Evolutionary conservation across 1,140 invertebrate species (phyloP).

Genomic region (Aphaenogaster floridana): DNA sequence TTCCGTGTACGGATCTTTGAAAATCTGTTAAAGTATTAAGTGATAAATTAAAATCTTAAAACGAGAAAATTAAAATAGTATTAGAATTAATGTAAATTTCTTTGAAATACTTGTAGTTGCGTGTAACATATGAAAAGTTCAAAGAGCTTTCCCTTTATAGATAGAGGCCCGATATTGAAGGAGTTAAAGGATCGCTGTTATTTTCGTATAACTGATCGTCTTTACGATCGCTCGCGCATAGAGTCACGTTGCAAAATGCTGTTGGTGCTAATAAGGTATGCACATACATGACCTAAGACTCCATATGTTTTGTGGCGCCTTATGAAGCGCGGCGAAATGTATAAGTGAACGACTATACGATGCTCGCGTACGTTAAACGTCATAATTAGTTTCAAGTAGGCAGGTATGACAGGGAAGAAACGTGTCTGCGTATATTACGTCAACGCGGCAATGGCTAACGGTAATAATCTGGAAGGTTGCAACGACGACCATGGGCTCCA

Average conservation of each 20-base stretch:
- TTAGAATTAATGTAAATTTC: slow-evolving; percentile 5
- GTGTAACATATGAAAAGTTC: background rate
- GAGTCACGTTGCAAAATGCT: slow-evolving; percentile 27
- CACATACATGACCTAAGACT: slow-evolving; percentile 36
- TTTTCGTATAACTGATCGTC: slow-evolving; percentile 18
- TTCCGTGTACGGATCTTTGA: background rate
- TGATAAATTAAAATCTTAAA: background rate
- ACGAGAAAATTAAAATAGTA: background rate
- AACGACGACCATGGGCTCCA: slow-evolving; percentile 32
- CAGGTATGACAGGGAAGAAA: slow-evolving; percentile 47
- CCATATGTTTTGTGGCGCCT: slow-evolving; percentile 33
- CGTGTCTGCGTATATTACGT: slow-evolving; percentile 61
- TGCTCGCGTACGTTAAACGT: slow-evolving; percentile 36
- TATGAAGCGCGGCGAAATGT: slow-evolving; percentile 32
- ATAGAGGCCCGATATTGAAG: background rate
- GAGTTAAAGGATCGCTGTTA: background rate
- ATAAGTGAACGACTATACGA: slow-evolving; percentile 25
- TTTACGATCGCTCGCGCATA: background rate
- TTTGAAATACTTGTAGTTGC: background rate
- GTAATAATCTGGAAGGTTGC: slow-evolving; percentile 69
- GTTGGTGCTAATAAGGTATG: slow-evolving; percentile 40
- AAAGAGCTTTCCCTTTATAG: background rate
- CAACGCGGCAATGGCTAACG: slow-evolving; percentile 65
- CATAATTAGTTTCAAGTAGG: slow-evolving; percentile 65
- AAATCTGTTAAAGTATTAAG: background rate